Evolutionary conservation across 2,888 invertebrate species (phyloP).

Genomic region (Idaea biselata): DNA sequence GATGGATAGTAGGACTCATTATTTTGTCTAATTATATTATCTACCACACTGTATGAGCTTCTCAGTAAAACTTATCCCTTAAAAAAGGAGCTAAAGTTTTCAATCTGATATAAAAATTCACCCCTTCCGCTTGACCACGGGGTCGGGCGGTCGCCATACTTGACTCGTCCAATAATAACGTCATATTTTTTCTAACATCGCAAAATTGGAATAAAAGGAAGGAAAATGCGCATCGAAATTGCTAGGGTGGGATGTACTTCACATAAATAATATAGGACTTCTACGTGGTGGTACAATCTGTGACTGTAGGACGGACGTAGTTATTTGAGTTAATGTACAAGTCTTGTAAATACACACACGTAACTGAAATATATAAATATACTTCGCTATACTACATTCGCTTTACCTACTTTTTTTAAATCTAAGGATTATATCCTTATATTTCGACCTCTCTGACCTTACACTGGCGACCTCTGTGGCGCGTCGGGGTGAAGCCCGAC

Average conservation of each 20-base stretch:
- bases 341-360: background rate
- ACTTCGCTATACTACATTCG: background rate
- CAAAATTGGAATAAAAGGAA: constrained; percentile 73
- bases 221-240: constrained; percentile 68
- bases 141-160: constrained; percentile 51
- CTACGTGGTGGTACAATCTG: constrained; percentile 51
- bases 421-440: too few species aligned
- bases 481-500: too few species aligned
- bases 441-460: too few species aligned
- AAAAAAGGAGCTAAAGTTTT: constrained; percentile 23
- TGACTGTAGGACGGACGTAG: constrained; percentile 37
- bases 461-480: too few species aligned
- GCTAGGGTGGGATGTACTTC: constrained; percentile 61
- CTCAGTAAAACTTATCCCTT: constrained; percentile 1
- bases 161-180: constrained; percentile 72
- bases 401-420: too few species aligned
- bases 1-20: too few species aligned
- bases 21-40: too few species aligned
- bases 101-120: constrained; percentile 48
- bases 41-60: too few species aligned
- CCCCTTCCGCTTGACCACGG: constrained; percentile 68
- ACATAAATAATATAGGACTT: constrained; percentile 71
- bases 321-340: constrained; percentile 30
- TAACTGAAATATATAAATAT: background rate
- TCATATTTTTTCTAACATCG: constrained; percentile 77